Conservation (phyloP, 2,797 vertebrate genomes). For the Gobio occitaniae region DNA sequence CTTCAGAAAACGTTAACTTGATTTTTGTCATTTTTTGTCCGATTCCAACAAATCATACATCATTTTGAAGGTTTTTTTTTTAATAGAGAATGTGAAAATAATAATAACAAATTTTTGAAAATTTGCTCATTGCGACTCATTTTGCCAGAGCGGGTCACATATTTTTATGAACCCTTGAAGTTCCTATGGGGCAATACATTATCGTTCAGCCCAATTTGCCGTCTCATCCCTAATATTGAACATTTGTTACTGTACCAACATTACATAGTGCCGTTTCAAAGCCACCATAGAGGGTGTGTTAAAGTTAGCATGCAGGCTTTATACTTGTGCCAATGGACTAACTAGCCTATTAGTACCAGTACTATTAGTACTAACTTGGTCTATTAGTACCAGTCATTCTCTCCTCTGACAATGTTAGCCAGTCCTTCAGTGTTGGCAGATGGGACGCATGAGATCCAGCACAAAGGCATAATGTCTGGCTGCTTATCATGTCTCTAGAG, state of each 20-base stretch:
- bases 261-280: neutral
- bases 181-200: neutral
- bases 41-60: too few relatives aligned
- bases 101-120: too few relatives aligned
- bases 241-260: neutral
- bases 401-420: slow-evolving; percentile 17
- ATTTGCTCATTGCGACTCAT: too few relatives aligned
- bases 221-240: neutral
- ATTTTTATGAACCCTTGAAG: neutral
- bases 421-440: slow-evolving; percentile 41
- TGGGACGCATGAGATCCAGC: slow-evolving; percentile 37
- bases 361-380: neutral
- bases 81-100: too few relatives aligned
- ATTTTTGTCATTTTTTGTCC: too few relatives aligned
- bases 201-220: neutral
- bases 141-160: too few relatives aligned
- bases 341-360: neutral
- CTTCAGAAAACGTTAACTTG: too few relatives aligned
- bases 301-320: neutral
- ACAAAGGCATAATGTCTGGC: slow-evolving; percentile 60
- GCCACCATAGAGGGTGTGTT: neutral
- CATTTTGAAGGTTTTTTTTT: too few relatives aligned
- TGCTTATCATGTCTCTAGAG: slow-evolving; percentile 56
- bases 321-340: neutral
- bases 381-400: neutral